Conservation (phyloP, 1,140 invertebrate genomes). For the Cherax quadricarinatus region DNA sequence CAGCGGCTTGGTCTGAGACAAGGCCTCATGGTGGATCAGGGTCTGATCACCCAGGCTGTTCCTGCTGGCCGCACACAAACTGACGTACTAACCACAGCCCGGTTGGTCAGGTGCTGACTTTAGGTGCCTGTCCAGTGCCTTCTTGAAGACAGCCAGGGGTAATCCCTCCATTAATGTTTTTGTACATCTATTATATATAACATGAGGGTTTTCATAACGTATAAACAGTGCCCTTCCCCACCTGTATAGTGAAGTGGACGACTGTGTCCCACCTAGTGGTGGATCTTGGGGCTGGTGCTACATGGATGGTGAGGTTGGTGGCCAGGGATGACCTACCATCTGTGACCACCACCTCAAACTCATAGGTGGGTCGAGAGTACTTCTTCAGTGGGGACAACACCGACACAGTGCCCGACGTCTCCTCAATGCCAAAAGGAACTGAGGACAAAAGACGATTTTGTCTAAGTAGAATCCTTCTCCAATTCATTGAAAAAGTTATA, state of each 20-base stretch:
- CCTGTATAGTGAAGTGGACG: conserved; percentile 64
- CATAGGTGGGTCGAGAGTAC: conserved; percentile 83
- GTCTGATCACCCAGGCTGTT: too few species aligned
- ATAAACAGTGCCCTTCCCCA: neutral
- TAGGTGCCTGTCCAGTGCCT: too few species aligned
- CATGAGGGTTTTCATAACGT: neutral
- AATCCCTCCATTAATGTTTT: too few species aligned
- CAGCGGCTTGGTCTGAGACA: too few species aligned
- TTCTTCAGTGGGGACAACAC: conserved; percentile 86
- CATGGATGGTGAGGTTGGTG: conserved; percentile 89
- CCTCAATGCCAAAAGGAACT: conserved; percentile 94
- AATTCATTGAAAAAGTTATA: too few species aligned
- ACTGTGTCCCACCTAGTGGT: conserved; percentile 50
- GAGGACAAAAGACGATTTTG: conserved; percentile 34
- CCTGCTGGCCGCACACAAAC: too few species aligned
- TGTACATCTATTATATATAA: neutral
- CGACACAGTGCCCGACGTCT: conserved; percentile 90
- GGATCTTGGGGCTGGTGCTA: conserved; percentile 81
- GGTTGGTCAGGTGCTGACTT: too few species aligned
- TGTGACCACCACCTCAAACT: conserved; percentile 88
- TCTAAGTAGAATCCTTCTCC: too few species aligned
- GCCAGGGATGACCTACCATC: conserved; percentile 80
- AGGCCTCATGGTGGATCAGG: too few species aligned
- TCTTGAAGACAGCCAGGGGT: too few species aligned
- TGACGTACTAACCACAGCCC: too few species aligned